Evolutionary conservation across 2,113 vertebrate genomes (phyloP), one percentile per base, ranked within the genome.

Genomic region (Oryzias javanicus): DNA sequence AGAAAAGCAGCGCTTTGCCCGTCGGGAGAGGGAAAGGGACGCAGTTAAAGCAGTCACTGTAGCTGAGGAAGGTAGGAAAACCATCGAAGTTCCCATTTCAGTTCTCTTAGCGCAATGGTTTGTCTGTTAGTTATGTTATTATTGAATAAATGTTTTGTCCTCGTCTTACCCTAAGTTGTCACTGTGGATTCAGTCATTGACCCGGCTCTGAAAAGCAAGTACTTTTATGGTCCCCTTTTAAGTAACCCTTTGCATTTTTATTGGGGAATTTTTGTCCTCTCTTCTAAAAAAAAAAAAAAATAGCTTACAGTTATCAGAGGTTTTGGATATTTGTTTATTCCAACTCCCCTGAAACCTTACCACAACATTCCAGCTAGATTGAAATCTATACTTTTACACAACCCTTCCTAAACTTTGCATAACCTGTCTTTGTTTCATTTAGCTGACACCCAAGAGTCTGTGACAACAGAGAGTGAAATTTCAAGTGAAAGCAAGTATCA

Each of bases 1-100:
- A 84, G 97, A 99, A 76, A 98, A 98, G 5, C 97, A 99, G n/a
- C 92, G 97, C 4, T 86, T 72, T 0, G 82, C 88, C 35, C 92
- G 96, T 6, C 89, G 94, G 61, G 93, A 92, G 63, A 83, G 96
- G 12, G 96, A 98, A 80, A 89, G 94, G 0, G 96, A 98, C 27
- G 91, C 93, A 0, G 72, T 88, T 53, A 90, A 89, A 17, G 78
- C 90, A 0, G 60, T 88, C 65, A 84, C 71, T n/a, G 78, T 91
- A 24, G 83, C 91, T 0, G 92, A 92, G 10, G 95, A 96, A 71
- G 95, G 95, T 4, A 93, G 68, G 68, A 52, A 13, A 45, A 4
- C 7, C 6, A 46, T 12, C 3, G 14, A 15, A 5, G 4, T 1
- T 4, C 49, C 19, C 27, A 1, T n/a, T 48, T 40, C 22, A 19